A percentile compares a stretch with the other conserved stretches of the same genome.
These are phyloP conservation scores for Gnatocerus cornutus DNA, from an alignment of 2,888 invertebrate genomes.

Conservation along the genomic window DNA sequence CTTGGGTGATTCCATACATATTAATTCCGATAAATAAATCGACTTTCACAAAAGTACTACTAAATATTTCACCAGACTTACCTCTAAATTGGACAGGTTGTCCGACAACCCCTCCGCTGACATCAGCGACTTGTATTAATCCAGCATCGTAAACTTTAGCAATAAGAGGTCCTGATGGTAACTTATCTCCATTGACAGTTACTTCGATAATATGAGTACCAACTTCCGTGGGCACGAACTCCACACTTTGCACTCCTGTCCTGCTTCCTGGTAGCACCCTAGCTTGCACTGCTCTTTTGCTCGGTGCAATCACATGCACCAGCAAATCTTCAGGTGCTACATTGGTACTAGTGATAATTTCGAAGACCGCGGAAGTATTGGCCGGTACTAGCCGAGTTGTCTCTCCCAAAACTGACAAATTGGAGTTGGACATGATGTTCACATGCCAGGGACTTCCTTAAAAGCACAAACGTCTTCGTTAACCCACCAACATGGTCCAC, in stretches of 20 bases:
- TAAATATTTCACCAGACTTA: slow-evolving; percentile 67
- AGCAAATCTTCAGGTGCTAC: slow-evolving; percentile 74
- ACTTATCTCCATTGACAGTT: slow-evolving; percentile 89
- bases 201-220: slow-evolving; percentile 96
- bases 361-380: slow-evolving; percentile 91
- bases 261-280: slow-evolving; percentile 88
- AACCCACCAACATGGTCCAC: slow-evolving; percentile 24
- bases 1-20: slow-evolving; percentile 32
- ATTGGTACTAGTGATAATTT: slow-evolving; percentile 82
- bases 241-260: slow-evolving; percentile 85
- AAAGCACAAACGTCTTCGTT: slow-evolving; percentile 60
- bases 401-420: slow-evolving; percentile 88
- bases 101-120: slow-evolving; percentile 94
- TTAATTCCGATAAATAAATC: slow-evolving; percentile 22
- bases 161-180: slow-evolving; percentile 91
- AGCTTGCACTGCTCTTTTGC: slow-evolving; percentile 87
- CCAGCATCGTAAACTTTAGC: slow-evolving; percentile 97
- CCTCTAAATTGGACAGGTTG: slow-evolving; percentile 98
- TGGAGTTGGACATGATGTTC: slow-evolving; percentile 86
- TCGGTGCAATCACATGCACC: slow-evolving; percentile 86
- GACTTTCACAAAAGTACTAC: slow-evolving; percentile 40
- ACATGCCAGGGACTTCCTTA: slow-evolving; percentile 96
- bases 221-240: slow-evolving; percentile 94
- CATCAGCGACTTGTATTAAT: slow-evolving; percentile 94
- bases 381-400: slow-evolving; percentile 93